Evolutionary conservation across 2,888 invertebrate species (phyloP), one percentile per base, ranked within the genome.

Genomic region (Lacanobia oleracea): DNA sequence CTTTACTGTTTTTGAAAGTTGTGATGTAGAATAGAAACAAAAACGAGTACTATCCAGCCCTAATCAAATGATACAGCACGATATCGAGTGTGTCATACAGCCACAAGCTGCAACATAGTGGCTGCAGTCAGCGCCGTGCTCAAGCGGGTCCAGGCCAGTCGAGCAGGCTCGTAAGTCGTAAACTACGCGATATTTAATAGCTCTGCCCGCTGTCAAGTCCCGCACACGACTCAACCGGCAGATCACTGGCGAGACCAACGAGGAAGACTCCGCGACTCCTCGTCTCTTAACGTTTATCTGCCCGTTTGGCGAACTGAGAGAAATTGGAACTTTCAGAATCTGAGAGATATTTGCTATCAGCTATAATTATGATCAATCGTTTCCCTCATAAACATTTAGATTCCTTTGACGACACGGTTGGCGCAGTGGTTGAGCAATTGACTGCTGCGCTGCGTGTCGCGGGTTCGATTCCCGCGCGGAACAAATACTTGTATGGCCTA

Each of bases 151-250:
- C 48, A 9, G 6, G 56, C 33, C 37, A 33, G 50, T 21, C 27
- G 27, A 14, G 21, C 40, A 50, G 37, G 27, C 48, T 75, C 27
- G 21, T 27, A 40, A 21, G 27, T 75, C 27, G 21, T 37, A 40
- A 63, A 50, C 18, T 60, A 6, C 23, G 6, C 21, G 7, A 48
- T 62, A 74, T 48, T 74, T 48, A 40, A 70, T 37, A 69, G 68
- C 21, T 33, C 68, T 48, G 18, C 45, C 45, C 45, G n/a, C 62
- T 37, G 27, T 27, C 48, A 27, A 48, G n/a, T 18, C 21, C 1
- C n/a, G 10, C 48, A 18, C 6, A 43, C 56, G 12, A 60, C 2
- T 14, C 10, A 37, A 2, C 14, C 14, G 40, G 16, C 48, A 21
- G 75, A 14, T 43, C 61, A 8, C 43, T 21, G 18, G 21, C 53